These are phyloP conservation scores for Spheniscus mendiculus DNA, from an alignment of 2,113 vertebrate species.

Conservation along the genomic window DNA sequence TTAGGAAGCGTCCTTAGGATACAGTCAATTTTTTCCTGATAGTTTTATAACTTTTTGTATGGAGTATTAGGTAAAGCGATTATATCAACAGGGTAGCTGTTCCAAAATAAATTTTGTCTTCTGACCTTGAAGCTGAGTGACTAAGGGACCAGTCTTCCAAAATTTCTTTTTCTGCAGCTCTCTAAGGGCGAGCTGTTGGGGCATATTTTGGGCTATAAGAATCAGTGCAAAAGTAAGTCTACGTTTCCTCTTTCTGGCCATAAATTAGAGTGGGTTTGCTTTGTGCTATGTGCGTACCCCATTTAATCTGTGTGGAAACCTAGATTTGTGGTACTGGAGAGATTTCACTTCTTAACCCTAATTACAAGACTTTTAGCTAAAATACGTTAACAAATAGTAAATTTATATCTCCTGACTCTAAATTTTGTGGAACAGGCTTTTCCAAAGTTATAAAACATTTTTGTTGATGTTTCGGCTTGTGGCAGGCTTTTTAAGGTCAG, in stretches of 20 bases:
- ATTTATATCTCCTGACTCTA: not conserved
- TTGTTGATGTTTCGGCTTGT: not conserved
- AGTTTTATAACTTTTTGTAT: not conserved
- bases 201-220: not conserved
- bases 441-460: not conserved
- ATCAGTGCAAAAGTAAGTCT: not conserved
- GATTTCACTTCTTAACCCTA: not conserved
- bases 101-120: not conserved
- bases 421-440: not conserved
- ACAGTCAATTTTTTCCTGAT: not conserved
- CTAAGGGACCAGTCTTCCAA: not conserved
- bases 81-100: not conserved
- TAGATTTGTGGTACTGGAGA: not conserved
- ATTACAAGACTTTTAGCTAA: not conserved
- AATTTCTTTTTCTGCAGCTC: not conserved
- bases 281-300: fast-evolving
- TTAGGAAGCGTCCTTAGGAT: not conserved
- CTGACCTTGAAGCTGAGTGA: not conserved
- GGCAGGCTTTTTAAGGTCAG: not conserved
- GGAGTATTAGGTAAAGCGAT: not conserved
- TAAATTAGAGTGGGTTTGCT: not conserved
- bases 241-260: not conserved
- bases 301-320: not conserved
- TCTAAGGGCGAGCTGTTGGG: not conserved
- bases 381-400: not conserved